These are phyloP conservation scores for Lochmaea crataegi DNA, from an alignment of 2,888 invertebrate species.

Conservation along the genomic window DNA sequence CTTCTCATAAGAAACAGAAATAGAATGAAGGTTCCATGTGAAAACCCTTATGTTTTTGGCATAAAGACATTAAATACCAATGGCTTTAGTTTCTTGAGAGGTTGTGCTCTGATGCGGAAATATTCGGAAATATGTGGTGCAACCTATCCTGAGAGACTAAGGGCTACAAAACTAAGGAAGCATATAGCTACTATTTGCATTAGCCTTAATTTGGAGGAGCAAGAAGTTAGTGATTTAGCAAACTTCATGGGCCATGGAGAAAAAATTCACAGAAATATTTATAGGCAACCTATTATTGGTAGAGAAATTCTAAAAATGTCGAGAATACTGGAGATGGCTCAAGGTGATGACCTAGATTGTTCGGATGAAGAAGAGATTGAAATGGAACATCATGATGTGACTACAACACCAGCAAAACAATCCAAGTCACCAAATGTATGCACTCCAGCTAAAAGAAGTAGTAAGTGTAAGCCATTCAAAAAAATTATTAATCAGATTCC, in stretches of 20 bases:
- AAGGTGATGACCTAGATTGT: constrained; percentile 31
- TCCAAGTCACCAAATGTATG: neutral
- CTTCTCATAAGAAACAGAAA: too few relatives aligned
- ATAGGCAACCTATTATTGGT: constrained; percentile 46
- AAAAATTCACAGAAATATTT: constrained; percentile 49
- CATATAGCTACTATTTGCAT: constrained; percentile 51
- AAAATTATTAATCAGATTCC: too few relatives aligned
- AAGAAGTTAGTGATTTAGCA: constrained; percentile 46
- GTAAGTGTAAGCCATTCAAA: too few relatives aligned
- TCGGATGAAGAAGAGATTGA: too few relatives aligned
- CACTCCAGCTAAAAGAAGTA: too few relatives aligned
- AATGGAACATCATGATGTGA: too few relatives aligned
- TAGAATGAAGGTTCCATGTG: too few relatives aligned
- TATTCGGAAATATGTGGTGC: constrained; percentile 50
- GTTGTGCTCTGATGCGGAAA: constrained; percentile 38
- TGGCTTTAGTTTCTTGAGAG: too few relatives aligned
- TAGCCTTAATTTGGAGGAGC: constrained; percentile 46
- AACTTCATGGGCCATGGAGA: constrained; percentile 52
- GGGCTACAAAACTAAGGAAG: constrained; percentile 48
- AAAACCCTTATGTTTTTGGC: too few relatives aligned
- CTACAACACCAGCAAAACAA: neutral
- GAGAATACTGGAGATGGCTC: constrained; percentile 43
- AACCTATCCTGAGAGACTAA: constrained; percentile 42
- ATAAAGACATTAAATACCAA: too few relatives aligned
- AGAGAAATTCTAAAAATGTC: constrained; percentile 48